These are phyloP conservation scores for Ciconia stormi DNA, from an alignment of 2,113 vertebrate species.

Conservation along the genomic window DNA sequence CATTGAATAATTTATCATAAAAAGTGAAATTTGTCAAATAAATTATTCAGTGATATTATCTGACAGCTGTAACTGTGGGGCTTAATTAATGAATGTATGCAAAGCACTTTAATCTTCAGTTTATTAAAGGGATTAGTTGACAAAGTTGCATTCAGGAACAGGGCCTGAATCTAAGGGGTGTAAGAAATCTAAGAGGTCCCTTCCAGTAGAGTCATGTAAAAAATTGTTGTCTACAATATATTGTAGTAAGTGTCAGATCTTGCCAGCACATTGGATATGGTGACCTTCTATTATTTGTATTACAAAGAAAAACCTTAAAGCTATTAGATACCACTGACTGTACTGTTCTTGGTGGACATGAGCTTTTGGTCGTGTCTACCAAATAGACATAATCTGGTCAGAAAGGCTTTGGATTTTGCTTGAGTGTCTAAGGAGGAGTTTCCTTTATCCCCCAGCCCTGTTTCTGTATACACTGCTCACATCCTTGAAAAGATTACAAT, in stretches of 20 bases:
- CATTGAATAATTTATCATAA: constrained; percentile 52
- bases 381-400: background rate
- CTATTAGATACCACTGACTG: background rate
- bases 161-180: background rate
- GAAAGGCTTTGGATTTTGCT: background rate
- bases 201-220: background rate
- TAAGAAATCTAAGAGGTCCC: background rate
- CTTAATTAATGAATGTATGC: constrained; percentile 44
- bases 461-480: background rate
- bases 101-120: constrained; percentile 33
- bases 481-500: background rate
- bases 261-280: background rate
- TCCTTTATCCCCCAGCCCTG: background rate
- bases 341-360: background rate
- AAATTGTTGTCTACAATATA: background rate
- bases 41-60: constrained; percentile 63
- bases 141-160: background rate
- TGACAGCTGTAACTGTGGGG: constrained; percentile 53
- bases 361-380: background rate
- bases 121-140: constrained; percentile 11
- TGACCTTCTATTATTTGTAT: background rate
- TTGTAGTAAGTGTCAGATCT: background rate
- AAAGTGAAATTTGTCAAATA: constrained; percentile 55
- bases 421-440: background rate
- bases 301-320: background rate